Base-by-base conservation (phyloP, 2,888 invertebrate genomes). In the Trissolcus japonicus region DNA sequence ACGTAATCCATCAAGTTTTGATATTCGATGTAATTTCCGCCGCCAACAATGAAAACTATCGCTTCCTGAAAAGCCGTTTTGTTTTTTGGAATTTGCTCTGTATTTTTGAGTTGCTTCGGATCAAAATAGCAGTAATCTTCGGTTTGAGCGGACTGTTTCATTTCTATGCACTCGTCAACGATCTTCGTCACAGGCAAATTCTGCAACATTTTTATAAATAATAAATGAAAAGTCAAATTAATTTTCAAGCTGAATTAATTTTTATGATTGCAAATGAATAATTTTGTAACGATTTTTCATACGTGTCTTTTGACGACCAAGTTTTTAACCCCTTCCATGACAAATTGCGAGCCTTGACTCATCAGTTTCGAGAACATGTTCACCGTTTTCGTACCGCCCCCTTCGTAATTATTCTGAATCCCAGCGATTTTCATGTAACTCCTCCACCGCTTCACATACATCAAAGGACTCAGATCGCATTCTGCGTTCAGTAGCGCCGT, bases 321-420 rank as follows among this genome's bases (percentile, higher is more conserved):
- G 91, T 99, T 99, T 90, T 98, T 98, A 0, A 99, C 98, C 43
- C 98, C 99, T 90, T 99, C 99, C 98, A 99, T 99, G 0, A 99
- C 98, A 89, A 99, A 98, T 41, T 97, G 96, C 0, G 98, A 99
- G 19, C 98, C 98, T 87, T 98, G 98, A 7, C 96, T 96, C 84
- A 99, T 96, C 66, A 99, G 91, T 90, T 99, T 99, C 7, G 98
- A 97, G 90, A 99, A 98, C 99, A 99, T 99, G 77, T 95, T 96
- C 0, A 98, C 96, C 0, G 98, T 98, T 90, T 97, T 98, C 0
- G 98, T 98, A 25, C 97, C 98, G 40, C 96, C 96, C 21, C 95
- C 95, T 87, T 98, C 98, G 84, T 96, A 96, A 83, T 96, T 96
- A 86, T 94, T 95, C 21, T 93, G 92, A 65, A 93, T 91, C 16